Percentiles rank a stretch among this genome's conserved stretches.
These are phyloP conservation scores for Palloptera scutellata DNA, from an alignment of 2,888 invertebrate species.

Conservation along the genomic window DNA sequence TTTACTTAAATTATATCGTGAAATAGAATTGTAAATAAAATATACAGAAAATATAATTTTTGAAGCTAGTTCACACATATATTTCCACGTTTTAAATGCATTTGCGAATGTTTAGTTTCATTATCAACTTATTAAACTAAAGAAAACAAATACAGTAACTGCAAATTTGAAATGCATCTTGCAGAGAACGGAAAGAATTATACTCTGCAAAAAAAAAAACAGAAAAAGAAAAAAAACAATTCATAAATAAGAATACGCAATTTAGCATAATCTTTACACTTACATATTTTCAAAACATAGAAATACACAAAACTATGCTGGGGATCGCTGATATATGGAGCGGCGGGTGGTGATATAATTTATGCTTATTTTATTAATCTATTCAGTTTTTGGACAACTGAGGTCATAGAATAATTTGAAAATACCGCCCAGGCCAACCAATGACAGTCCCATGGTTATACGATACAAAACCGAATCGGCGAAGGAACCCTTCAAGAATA, in stretches of 20 bases:
- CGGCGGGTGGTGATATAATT: too few relatives aligned
- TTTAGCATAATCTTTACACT: neutral
- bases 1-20: too few relatives aligned
- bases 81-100: constrained; percentile 31
- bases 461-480: constrained; percentile 65
- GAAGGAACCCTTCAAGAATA: constrained; percentile 66
- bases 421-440: constrained; percentile 59
- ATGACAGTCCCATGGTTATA: constrained; percentile 57
- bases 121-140: too few relatives aligned
- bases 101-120: constrained; percentile 18
- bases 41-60: too few relatives aligned
- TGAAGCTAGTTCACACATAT: constrained; percentile 4
- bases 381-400: constrained; percentile 49
- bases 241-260: too few relatives aligned
- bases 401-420: constrained; percentile 58
- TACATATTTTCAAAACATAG: neutral
- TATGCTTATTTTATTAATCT: constrained; percentile 13
- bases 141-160: too few relatives aligned
- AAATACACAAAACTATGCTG: neutral
- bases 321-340: too few relatives aligned
- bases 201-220: too few relatives aligned
- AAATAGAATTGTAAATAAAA: too few relatives aligned
- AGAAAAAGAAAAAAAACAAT: too few relatives aligned
- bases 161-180: too few relatives aligned
- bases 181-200: too few relatives aligned